phyloP scores from a whole-genome alignment of 2,113 vertebrate genomes.

The Lepidothrix coronata region DNA sequence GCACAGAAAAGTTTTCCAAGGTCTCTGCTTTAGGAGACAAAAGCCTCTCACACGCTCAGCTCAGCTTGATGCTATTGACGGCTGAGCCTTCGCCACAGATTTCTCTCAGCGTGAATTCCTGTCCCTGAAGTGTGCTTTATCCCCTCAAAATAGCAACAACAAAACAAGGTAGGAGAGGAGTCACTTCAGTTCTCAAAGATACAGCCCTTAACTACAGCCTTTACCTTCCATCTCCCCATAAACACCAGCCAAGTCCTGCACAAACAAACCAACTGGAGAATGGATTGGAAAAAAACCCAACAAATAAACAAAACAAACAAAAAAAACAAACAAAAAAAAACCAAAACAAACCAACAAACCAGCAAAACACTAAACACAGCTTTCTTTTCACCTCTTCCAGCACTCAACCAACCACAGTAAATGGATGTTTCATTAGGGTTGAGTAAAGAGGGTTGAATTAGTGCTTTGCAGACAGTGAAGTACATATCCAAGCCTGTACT shows the following conservation, averaged over 20 bases:
- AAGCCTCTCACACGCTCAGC: background rate
- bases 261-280: constrained; percentile 32
- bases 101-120: constrained; percentile 42
- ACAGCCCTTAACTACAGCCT: background rate
- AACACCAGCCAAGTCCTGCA: constrained; percentile 11
- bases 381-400: background rate
- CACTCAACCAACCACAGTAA: background rate
- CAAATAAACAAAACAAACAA: too few species aligned
- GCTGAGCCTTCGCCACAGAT: background rate
- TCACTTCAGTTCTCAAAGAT: constrained; percentile 3
- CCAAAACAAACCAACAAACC: background rate
- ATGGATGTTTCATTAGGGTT: background rate
- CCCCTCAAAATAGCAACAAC: background rate
- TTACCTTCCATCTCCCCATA: constrained; percentile 8
- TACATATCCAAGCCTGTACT: background rate
- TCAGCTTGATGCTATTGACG: background rate
- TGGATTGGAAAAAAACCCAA: background rate
- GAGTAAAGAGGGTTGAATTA: constrained; percentile 3
- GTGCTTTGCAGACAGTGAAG: background rate
- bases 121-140: constrained; percentile 44
- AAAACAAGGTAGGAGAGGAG: constrained; percentile 3
- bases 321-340: background rate
- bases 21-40: constrained; percentile 11
- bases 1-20: constrained; percentile 2
- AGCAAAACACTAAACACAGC: background rate